A percentile compares a stretch with the other conserved stretches of the same genome.
Conservation (phyloP, 2,888 invertebrate genomes). For the Leucoma salicis region DNA sequence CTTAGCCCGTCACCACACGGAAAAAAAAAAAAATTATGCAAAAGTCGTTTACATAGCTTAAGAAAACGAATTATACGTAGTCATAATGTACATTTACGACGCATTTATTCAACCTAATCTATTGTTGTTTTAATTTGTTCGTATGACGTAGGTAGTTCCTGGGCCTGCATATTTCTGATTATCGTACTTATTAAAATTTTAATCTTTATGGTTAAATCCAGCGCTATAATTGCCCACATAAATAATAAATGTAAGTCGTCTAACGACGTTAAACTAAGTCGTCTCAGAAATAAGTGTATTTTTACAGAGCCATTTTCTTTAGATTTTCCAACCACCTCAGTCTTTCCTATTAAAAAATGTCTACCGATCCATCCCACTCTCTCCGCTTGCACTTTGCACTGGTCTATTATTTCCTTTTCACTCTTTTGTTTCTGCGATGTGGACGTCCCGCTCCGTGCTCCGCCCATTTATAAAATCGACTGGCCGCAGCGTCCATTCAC, state of each 20-base stretch:
- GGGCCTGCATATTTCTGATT: too few relatives aligned
- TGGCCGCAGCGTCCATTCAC: constrained; percentile 70
- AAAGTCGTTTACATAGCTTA: too few relatives aligned
- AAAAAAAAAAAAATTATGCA: too few relatives aligned
- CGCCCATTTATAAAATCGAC: constrained; percentile 82
- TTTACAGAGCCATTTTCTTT: constrained; percentile 58
- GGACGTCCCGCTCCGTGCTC: constrained; percentile 75
- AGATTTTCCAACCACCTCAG: constrained; percentile 72
- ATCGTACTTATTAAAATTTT: too few relatives aligned
- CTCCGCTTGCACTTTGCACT: constrained; percentile 70
- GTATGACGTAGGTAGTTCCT: constrained; percentile 24
- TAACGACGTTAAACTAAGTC: constrained; percentile 42
- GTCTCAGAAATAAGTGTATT: constrained; percentile 34
- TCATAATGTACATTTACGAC: too few relatives aligned
- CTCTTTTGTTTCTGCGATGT: constrained; percentile 75
- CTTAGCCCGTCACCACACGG: too few relatives aligned
- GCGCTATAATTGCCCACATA: constrained; percentile 44
- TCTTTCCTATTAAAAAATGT: constrained; percentile 58
- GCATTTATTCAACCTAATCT: constrained; percentile 8
- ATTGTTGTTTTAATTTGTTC: constrained; percentile 19
- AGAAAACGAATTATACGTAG: too few relatives aligned
- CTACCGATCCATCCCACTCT: constrained; percentile 56
- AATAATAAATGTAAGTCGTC: constrained; percentile 43
- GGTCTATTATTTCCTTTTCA: constrained; percentile 72
- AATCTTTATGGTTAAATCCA: constrained; percentile 33